Evolutionary conservation across 2,797 vertebrate species (phyloP), one percentile per base, ranked within the genome.

Genomic region (Leptodactylus fallax): DNA sequence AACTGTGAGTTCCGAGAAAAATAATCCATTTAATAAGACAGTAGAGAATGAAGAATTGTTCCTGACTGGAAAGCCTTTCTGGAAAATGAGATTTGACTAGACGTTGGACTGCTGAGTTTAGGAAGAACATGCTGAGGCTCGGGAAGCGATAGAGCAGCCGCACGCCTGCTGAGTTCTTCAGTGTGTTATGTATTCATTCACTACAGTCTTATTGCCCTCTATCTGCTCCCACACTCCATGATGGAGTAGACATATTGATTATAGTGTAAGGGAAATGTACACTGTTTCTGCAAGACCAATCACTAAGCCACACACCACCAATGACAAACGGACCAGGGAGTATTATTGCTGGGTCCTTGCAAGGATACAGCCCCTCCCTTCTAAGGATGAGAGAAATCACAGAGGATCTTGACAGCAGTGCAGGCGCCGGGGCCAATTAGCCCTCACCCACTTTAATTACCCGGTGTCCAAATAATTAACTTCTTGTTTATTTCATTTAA

Each of bases 401-500:
- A 3, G n/a, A 78, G 61, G 84, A 86, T 58, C 79, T 86, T 89
- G 88, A 78, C 88, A 89, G 72, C 84, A 83, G 85, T 61, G 72
- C 85, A 79, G 85, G 69, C 51, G 47, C 88, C 55, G 86, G 72
- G 79, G 90, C 90, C 92, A 93, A 93, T 92, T 92, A 93, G 91
- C 89, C 91, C 93, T 90, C 87, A 90, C 92, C 92, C 69, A 81
- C 88, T 92, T 92, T 93, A 93, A 94, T 94, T 93, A 93, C 91
- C 87, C 1, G 45, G 90, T 94, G 92, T 93, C 92, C 92, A 91
- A 92, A 93, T 93, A 93, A 94, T 93, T 94, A 93, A 91, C 90
- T 92, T 90, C 92, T 92, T 94, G 90, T 93, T 93, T 93, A 93
- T 93, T 92, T 92, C 91, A 90, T 90, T 92, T 91, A 92, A 92